Conservation (phyloP, 2,113 vertebrate genomes). For the Daboia siamensis region DNA sequence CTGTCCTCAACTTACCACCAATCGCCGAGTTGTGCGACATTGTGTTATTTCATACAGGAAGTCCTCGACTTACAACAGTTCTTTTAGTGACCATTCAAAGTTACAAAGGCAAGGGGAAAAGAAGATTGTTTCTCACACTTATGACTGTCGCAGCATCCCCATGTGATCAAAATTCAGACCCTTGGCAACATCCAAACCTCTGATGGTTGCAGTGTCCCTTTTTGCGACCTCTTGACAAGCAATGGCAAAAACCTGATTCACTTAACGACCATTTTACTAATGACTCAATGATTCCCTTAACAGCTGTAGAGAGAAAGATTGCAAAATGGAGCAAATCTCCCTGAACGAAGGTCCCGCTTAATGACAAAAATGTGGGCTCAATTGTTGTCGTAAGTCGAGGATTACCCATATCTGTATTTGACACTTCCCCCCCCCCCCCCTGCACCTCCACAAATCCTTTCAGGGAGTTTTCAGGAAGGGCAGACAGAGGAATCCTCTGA, state of each 20-base stretch:
- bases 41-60: not conserved
- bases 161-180: not conserved
- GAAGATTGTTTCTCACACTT: not conserved
- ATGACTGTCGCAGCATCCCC: not conserved
- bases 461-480: too few species aligned
- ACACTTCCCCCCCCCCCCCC: not conserved
- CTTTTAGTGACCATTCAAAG: not conserved
- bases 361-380: not conserved
- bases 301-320: not conserved
- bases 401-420: not conserved
- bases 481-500: not conserved
- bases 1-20: too few species aligned
- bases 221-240: not conserved
- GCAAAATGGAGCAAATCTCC: not conserved
- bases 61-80: not conserved
- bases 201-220: not conserved
- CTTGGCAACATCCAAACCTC: not conserved
- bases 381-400: not conserved
- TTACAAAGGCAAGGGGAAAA: not conserved
- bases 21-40: too few species aligned
- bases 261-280: not conserved
- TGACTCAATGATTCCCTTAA: not conserved
- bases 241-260: not conserved
- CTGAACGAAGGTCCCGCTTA: not conserved
- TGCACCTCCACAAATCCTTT: not conserved